A percentile compares a stretch with the other conserved stretches of the same genome.
These are phyloP conservation scores for Panagrolaimus sp. DNA, from an alignment of 1,140 invertebrate genomes.

Conservation along the genomic window DNA sequence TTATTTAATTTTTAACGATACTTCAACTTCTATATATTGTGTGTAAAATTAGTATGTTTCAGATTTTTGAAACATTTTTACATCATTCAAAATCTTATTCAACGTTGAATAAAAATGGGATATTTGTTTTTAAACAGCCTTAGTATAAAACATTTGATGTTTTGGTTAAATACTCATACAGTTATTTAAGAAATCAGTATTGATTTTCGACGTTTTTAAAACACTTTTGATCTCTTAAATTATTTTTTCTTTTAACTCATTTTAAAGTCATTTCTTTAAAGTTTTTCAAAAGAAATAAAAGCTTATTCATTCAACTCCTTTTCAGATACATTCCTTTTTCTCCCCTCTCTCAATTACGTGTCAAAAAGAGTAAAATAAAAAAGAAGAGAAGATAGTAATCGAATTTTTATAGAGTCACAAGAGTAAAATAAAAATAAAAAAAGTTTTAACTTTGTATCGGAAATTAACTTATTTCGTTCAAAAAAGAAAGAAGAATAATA, in stretches of 20 bases:
- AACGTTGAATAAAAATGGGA: too few relatives aligned
- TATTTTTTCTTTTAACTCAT: too few relatives aligned
- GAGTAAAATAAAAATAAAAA: neutral
- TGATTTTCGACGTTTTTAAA: too few relatives aligned
- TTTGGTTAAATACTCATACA: too few relatives aligned
- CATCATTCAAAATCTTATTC: too few relatives aligned
- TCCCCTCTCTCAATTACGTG: conserved; percentile 7
- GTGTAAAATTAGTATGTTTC: too few relatives aligned
- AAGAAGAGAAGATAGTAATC: conserved; percentile 18
- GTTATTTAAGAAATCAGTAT: too few relatives aligned
- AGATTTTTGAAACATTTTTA: too few relatives aligned
- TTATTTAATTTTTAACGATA: neutral
- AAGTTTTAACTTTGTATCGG: neutral
- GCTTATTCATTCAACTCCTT: conserved; percentile 13
- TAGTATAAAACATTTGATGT: too few relatives aligned
- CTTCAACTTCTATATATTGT: neutral
- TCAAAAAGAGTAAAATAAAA: conserved; percentile 12
- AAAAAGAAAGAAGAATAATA: neutral
- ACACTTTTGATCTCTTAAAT: too few relatives aligned
- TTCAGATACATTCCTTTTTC: neutral
- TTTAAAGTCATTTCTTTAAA: conserved; percentile 11
- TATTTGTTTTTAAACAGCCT: too few relatives aligned
- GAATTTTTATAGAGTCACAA: neutral
- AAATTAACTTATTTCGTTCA: neutral
- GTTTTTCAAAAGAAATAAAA: too few relatives aligned